Base-by-base conservation (phyloP, 1,140 invertebrate genomes). In the Eriosoma lanigerum region DNA sequence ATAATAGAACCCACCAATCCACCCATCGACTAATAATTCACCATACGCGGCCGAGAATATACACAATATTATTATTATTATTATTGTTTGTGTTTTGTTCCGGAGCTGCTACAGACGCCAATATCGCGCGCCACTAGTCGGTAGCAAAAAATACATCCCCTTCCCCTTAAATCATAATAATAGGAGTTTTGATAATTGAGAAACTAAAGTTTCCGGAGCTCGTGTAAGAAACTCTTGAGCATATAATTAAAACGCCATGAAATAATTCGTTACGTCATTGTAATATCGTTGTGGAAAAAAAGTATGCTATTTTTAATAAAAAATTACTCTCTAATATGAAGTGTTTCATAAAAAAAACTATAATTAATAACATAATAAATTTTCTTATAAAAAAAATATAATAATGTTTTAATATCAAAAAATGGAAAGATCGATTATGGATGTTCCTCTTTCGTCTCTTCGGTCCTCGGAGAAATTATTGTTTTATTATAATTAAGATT, bases 111-210 rank as follows among this genome's bases (percentile, higher is more conserved):
- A 15, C 58, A 15, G 24, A 26, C 21, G 58, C 58, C 15, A 24
- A 24, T 62, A n/a, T n/a, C n/a, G n/a, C n/a, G n/a, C n/a, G 56
- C 56, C 56, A 58, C 56, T 24, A 15, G 21, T n/a, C 26, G 15
- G 26, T 17, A 19, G 15, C 58, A 62, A 62, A 62, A 62, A 62
- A 62, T 62, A 29, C 24, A n/a, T n/a, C n/a, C n/a, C n/a, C n/a
- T n/a, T n/a, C n/a, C n/a, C 58, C 26, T 15, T 62, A 44, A 21
- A 10, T 62, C 17, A 15, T 13, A 26, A 24, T 29, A 44, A n/a
- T n/a, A 66, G 9, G 62, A 46, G 64, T 68, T 68, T 68, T 17
- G 64, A 24, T 68, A 21, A 46, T n/a, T 38, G 64, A 68, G 38
- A 68, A 68, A 46, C 64, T 46, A 24, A 44, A 46, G 64, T 44